Evolutionary conservation across 2,797 vertebrate genomes (phyloP).

Genomic region (Gouania willdenowi): DNA sequence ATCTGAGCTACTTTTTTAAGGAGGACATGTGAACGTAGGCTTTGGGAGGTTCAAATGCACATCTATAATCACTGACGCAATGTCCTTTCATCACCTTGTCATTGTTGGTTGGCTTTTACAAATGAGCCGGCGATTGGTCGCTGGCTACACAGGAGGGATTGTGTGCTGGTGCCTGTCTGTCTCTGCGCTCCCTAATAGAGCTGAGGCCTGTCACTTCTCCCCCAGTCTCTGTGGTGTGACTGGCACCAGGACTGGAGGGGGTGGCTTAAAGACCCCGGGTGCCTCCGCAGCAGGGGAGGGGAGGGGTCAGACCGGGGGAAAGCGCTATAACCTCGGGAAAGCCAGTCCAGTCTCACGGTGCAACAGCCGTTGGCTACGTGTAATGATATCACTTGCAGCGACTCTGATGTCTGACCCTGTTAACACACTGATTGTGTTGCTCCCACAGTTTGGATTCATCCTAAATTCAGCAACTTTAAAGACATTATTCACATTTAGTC

Average conservation of each 20-base stretch:
- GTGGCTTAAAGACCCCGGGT: constrained; percentile 41
- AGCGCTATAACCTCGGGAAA: too few relatives aligned
- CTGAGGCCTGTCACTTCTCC: constrained; percentile 69
- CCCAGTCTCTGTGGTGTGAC: constrained; percentile 66
- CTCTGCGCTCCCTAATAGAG: constrained; percentile 69
- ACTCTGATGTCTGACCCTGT: constrained; percentile 98
- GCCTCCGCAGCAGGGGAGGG: constrained; percentile 58
- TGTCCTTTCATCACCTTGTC: constrained; percentile 69
- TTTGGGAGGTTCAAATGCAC: constrained; percentile 48
- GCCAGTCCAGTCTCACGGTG: constrained; percentile 76
- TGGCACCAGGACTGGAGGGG: constrained; percentile 54
- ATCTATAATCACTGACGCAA: constrained; percentile 51
- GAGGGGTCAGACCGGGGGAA: too few relatives aligned
- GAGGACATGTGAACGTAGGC: constrained; percentile 22
- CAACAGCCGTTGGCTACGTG: constrained; percentile 82
- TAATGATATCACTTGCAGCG: constrained; percentile 98
- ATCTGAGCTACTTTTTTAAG: constrained; percentile 33
- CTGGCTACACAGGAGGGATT: constrained; percentile 71
- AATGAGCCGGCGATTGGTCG: constrained; percentile 71
- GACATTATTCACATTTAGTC: too few relatives aligned
- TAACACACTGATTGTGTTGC: constrained; percentile 98
- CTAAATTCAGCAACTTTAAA: too few relatives aligned
- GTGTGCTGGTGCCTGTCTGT: constrained; percentile 79
- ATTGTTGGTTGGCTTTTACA: constrained; percentile 71
- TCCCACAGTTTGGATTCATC: constrained; percentile 93